Conservation (phyloP, 1,140 invertebrate species). For the Lepidotrigona ventralis region DNA sequence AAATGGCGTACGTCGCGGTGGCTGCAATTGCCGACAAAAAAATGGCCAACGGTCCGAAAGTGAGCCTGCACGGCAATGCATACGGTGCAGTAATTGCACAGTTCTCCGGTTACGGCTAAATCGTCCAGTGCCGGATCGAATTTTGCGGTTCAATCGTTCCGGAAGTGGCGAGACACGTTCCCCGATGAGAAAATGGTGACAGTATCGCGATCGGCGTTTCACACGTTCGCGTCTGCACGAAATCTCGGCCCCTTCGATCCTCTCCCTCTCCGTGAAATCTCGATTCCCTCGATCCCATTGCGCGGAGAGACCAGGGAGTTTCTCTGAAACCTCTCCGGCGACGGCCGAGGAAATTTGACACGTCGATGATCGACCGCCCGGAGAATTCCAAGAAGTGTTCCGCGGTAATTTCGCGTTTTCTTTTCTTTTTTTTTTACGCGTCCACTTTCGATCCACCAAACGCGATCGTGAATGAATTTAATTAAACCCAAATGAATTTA, state of each 20-base stretch:
- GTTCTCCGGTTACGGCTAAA: conserved; percentile 33
- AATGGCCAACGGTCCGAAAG: conserved; percentile 26
- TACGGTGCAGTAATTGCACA: conserved; percentile 24
- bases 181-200: neutral
- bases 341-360: conserved; percentile 37
- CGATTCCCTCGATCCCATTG: neutral
- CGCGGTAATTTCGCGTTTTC: neutral
- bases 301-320: neutral
- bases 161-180: conserved; percentile 9
- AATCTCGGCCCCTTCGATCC: neutral
- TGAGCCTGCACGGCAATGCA: neutral
- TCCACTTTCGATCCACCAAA: no score
- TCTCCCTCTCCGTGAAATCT: neutral
- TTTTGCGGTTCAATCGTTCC: conserved; percentile 40
- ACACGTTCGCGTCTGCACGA: neutral
- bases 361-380: conserved; percentile 8
- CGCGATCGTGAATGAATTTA: no score
- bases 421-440: no score
- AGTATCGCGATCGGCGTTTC: conserved; percentile 3
- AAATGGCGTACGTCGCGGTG: conserved; percentile 14
- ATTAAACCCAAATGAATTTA: no score
- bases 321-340: neutral
- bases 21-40: conserved; percentile 38
- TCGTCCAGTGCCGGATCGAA: conserved; percentile 32
- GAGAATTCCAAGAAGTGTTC: conserved; percentile 30